Conservation (phyloP, 2,888 invertebrate genomes). For the Camptogramma bilineatum region DNA sequence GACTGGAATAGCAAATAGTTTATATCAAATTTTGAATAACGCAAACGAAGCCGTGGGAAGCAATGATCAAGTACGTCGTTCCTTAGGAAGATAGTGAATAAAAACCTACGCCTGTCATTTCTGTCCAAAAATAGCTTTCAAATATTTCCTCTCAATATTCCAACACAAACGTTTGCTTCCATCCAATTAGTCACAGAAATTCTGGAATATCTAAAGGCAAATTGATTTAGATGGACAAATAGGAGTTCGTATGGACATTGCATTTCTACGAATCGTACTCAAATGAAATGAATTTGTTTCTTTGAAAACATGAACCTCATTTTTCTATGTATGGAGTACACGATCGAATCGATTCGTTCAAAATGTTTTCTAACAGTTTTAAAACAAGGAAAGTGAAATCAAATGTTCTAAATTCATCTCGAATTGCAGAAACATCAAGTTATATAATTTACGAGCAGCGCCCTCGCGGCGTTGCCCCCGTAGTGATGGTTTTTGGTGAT, state of each 20-base stretch:
- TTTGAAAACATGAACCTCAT: not conserved
- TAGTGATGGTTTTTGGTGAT: no score
- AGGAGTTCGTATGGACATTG: not conserved
- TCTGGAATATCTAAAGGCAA: constrained; percentile 20
- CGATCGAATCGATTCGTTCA: not conserved
- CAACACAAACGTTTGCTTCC: not conserved
- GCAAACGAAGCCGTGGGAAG: no score
- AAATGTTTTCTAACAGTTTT: no score
- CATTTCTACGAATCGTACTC: not conserved
- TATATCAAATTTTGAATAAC: no score
- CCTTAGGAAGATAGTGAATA: no score
- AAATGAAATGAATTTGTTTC: constrained; percentile 20
- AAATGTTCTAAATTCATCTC: no score
- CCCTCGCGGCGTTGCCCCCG: no score
- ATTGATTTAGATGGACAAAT: constrained; percentile 13
- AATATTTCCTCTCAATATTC: not conserved
- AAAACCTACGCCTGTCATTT: not conserved
- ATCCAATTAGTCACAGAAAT: constrained; percentile 11
- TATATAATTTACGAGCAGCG: no score
- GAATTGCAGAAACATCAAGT: no score
- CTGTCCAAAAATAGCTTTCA: not conserved
- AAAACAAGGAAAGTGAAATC: no score
- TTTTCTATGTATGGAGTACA: not conserved
- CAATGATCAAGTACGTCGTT: no score
- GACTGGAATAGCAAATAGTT: no score